Percentiles rank a stretch among this genome's conserved stretches.
These are phyloP conservation scores for Petrolisthes cinctipes DNA, from an alignment of 2,888 invertebrate genomes.

Conservation along the genomic window DNA sequence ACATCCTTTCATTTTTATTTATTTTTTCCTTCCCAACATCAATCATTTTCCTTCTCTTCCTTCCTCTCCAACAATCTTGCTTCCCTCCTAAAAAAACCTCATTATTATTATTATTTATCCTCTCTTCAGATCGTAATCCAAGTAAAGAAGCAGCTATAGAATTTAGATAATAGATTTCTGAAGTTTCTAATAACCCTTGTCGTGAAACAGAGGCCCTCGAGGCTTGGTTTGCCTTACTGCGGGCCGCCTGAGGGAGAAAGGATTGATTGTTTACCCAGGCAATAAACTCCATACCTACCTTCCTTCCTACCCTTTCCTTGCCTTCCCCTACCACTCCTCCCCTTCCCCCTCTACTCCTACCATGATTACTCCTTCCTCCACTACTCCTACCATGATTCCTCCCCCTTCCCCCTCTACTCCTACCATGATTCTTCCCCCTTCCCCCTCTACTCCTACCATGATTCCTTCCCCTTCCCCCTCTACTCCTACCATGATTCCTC, in stretches of 20 bases:
- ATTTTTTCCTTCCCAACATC: too few relatives aligned
- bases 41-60: too few relatives aligned
- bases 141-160: too few relatives aligned
- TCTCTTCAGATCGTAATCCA: too few relatives aligned
- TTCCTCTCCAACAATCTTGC: too few relatives aligned
- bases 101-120: too few relatives aligned
- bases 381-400: neutral
- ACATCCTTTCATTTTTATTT: too few relatives aligned
- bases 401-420: too few relatives aligned
- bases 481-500: too few relatives aligned
- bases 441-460: neutral
- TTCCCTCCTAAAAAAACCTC: too few relatives aligned
- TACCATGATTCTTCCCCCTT: neutral
- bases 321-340: neutral
- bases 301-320: neutral
- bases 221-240: conserved; percentile 7
- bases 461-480: neutral
- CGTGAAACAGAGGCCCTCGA: neutral
- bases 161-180: too few relatives aligned
- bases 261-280: conserved; percentile 27
- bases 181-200: too few relatives aligned
- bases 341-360: neutral
- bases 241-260: neutral
- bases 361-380: neutral
- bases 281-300: conserved; percentile 19